These are phyloP conservation scores for Oncorhynchus keta DNA, from an alignment of 2,113 vertebrate species.

Conservation along the genomic window DNA sequence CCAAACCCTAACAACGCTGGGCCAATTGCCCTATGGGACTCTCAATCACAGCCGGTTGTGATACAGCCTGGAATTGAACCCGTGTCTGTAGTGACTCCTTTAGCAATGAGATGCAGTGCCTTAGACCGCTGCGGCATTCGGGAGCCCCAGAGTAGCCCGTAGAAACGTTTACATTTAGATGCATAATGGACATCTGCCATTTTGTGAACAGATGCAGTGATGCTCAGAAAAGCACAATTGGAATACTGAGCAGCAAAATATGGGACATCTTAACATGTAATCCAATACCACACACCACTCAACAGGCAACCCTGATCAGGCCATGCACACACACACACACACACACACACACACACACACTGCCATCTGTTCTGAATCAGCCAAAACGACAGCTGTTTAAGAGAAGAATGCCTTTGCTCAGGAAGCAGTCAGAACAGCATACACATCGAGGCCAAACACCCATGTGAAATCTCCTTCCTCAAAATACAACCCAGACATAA, in stretches of 20 bases:
- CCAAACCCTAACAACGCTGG: too few relatives aligned
- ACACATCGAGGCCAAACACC: slow-evolving; percentile 69
- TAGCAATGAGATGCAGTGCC: too few relatives aligned
- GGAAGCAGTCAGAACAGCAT: slow-evolving; percentile 53
- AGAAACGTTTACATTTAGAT: background rate
- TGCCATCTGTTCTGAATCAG: slow-evolving; percentile 79
- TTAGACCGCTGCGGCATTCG: too few relatives aligned
- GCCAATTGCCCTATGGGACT: too few relatives aligned
- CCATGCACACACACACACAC: slow-evolving; percentile 3
- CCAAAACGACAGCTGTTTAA: slow-evolving; percentile 78
- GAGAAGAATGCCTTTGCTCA: slow-evolving; percentile 73
- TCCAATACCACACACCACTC: background rate
- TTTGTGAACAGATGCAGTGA: background rate
- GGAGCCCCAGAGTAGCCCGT: too few relatives aligned
- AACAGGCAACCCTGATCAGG: background rate
- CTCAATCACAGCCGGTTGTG: too few relatives aligned
- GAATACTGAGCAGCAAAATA: background rate
- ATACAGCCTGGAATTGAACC: too few relatives aligned
- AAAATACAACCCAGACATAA: slow-evolving; percentile 35
- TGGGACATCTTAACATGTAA: background rate
- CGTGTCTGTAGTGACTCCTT: too few relatives aligned
- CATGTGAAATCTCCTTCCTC: slow-evolving; percentile 52
- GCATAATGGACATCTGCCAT: background rate
- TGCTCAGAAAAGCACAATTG: background rate
- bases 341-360: slow-evolving; percentile 57